A percentile compares a stretch with the other conserved stretches of the same genome.
Conservation (phyloP, 2,888 invertebrate genomes). For the Lepidocyrtinus sp. region DNA sequence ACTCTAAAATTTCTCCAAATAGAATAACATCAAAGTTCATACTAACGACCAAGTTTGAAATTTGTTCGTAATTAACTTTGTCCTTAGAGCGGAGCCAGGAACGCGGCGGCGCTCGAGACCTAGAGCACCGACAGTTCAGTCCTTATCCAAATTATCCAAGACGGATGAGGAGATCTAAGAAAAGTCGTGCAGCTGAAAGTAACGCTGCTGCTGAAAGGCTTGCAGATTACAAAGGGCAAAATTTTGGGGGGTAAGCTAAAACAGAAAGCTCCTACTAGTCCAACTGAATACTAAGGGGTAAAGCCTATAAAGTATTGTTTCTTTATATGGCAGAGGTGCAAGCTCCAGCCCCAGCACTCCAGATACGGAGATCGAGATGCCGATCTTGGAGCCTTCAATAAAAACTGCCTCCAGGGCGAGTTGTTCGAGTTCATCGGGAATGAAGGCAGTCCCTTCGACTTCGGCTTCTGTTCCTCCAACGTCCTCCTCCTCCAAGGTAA, state of each 20-base stretch:
- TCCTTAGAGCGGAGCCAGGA: too few relatives aligned
- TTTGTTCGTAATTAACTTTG: too few relatives aligned
- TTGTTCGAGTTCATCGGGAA: too few relatives aligned
- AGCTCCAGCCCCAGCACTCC: conserved; percentile 69
- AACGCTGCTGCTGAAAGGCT: conserved; percentile 72
- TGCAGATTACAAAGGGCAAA: conserved; percentile 72
- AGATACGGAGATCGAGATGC: conserved; percentile 67
- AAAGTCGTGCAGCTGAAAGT: conserved; percentile 71
- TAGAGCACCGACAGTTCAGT: too few relatives aligned
- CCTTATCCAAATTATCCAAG: too few relatives aligned
- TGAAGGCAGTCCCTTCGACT: conserved; percentile 70
- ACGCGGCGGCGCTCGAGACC: too few relatives aligned
- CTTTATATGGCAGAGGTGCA: conserved; percentile 66
- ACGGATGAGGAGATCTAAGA: conserved; percentile 71
- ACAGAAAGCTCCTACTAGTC: not conserved
- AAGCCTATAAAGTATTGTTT: conserved; percentile 38
- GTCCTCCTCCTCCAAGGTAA: conserved; percentile 53
- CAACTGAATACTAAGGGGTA: too few relatives aligned
- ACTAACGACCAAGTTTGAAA: too few relatives aligned
- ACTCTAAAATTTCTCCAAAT: too few relatives aligned
- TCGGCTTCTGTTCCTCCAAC: too few relatives aligned
- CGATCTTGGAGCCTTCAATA: conserved; percentile 74
- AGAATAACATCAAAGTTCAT: too few relatives aligned
- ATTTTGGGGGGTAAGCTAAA: conserved; percentile 60
- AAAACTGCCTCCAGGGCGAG: too few relatives aligned